Evolutionary conservation across 2,113 vertebrate species (phyloP), one percentile per base, ranked within the genome.

Genomic region (Callopanchax toddi): DNA sequence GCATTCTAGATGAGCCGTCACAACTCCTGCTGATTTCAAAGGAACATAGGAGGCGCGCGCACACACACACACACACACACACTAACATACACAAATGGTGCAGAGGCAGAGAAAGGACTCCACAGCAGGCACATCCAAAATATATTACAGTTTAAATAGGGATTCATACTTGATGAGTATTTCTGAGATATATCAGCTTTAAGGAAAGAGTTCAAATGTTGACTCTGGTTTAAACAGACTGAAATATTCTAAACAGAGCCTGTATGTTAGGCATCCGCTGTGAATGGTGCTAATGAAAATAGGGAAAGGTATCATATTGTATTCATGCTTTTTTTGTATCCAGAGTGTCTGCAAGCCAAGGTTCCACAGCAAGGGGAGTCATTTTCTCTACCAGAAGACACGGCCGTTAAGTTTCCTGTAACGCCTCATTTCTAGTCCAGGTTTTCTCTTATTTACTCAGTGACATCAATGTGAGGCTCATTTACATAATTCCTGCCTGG

Each of bases 1-100:
- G 83, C 78, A 82, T 88, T 81, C 73, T 83, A 85, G 87, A 89
- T 90, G 87, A 86, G 85, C 87, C 81, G 85, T 83, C 82, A 81
- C 83, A 78, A 67, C 80, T 89, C 83, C 78, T 76, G 69, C 79
- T 43, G 53, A 78, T 74, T 87, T 85, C 83, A 87, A 61, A 87
- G 61, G 62, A 65, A 78, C 57, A 60, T 64, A 12, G 22, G 53
- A 56, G 76, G n/a, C n/a, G n/a, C n/a, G n/a, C n/a, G n/a, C n/a
- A 69, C 32, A 43, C 60, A 25, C 51, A 25, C 43, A 60, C 42
- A 53, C 29, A 43, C n/a, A n/a, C n/a, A 32, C 29, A 32, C 54
- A 34, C 48, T 43, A 18, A 60, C 48, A 29, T 32, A 59, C 40
- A 4, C 37, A 43, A 10, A 29, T 17, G 15, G 22, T 53, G n/a